Percentiles rank a stretch among this genome's conserved stretches.
Conservation (phyloP, 2,888 invertebrate genomes). For the Rotaria sp. region DNA sequence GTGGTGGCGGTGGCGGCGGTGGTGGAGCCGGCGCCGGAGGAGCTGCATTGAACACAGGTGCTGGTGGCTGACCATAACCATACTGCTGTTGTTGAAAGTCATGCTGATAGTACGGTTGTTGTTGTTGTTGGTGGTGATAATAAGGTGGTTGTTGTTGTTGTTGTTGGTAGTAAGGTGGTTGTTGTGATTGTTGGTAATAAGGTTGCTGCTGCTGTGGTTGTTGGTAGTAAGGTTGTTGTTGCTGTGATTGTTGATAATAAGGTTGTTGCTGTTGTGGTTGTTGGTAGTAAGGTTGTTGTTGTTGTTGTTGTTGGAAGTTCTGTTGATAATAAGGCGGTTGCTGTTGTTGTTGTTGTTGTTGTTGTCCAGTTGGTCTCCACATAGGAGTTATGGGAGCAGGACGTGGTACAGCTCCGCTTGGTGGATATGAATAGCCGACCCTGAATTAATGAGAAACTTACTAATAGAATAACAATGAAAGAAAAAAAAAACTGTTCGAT, state of each 20-base stretch:
- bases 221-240: background rate
- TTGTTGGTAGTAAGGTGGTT: background rate
- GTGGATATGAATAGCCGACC: background rate
- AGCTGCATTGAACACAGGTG: background rate
- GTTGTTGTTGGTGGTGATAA: background rate
- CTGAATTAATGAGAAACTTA: background rate
- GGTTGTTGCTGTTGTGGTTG: background rate
- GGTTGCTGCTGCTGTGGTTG: background rate
- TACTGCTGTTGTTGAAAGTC: background rate
- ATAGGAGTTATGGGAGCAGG: background rate
- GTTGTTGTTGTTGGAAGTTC: slow-evolving; percentile 24
- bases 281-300: background rate
- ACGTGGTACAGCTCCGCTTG: background rate
- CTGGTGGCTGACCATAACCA: background rate
- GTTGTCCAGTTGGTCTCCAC: background rate
- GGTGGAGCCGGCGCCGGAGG: background rate
- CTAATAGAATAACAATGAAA: background rate
- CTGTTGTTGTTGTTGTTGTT: background rate
- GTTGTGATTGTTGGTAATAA: background rate
- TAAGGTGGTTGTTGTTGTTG: background rate
- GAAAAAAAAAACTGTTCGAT: background rate
- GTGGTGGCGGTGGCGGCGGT: background rate
- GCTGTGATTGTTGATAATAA: background rate
- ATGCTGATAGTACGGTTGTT: background rate
- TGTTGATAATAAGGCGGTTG: slow-evolving; percentile 15